These are phyloP conservation scores for Pissodes strobi DNA, from an alignment of 1,140 invertebrate genomes.

Conservation along the genomic window DNA sequence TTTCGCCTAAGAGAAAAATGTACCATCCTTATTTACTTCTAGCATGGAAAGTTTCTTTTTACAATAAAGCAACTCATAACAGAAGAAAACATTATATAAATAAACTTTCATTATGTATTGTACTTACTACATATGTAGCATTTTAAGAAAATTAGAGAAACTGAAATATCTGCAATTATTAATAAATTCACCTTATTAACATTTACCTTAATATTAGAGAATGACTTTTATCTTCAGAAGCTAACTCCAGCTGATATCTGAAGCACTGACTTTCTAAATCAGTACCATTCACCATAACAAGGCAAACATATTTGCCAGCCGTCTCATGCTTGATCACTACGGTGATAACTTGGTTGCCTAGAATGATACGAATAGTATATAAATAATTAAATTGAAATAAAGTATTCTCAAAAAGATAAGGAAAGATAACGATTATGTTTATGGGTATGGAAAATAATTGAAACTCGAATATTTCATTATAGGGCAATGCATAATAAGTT, in stretches of 20 bases:
- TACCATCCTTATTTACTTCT: background rate
- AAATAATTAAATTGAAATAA: background rate
- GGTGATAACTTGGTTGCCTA: constrained; percentile 13
- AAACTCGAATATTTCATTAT: background rate
- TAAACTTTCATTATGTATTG: too few relatives aligned
- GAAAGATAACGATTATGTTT: background rate
- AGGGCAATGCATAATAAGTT: background rate
- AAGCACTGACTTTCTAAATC: constrained; percentile 36
- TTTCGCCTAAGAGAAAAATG: background rate
- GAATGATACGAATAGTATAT: background rate
- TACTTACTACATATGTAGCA: too few relatives aligned
- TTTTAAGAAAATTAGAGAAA: too few relatives aligned
- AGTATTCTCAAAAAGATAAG: too few relatives aligned
- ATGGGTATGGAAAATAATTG: background rate
- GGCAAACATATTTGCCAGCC: constrained; percentile 13
- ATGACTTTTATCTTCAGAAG: constrained; percentile 22
- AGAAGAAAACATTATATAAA: too few relatives aligned
- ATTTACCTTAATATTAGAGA: constrained; percentile 30
- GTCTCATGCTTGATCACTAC: constrained; percentile 25
- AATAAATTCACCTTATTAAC: too few relatives aligned
- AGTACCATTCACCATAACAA: constrained; percentile 27
- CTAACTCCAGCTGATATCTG: constrained; percentile 36
- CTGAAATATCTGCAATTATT: too few relatives aligned
- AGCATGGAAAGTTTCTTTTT: too few relatives aligned
- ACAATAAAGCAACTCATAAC: too few relatives aligned